Evolutionary conservation across 2,797 vertebrate species (phyloP), one percentile per base, ranked within the genome.

Genomic region (Anguilla pacifica): DNA sequence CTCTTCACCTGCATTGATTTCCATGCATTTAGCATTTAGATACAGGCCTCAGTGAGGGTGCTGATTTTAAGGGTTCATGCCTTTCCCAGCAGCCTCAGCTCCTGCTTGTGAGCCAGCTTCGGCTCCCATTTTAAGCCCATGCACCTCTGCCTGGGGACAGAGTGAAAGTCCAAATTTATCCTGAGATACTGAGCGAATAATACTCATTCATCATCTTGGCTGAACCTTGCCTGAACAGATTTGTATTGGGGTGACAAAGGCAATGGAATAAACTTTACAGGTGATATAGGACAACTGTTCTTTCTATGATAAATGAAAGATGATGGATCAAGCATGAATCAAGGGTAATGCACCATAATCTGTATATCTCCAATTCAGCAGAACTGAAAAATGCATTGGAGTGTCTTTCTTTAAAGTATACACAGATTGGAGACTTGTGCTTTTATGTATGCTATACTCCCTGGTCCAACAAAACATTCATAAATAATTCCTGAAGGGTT

Each of bases 131-230:
- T 79, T 79, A 43, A 39, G 74, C 39, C 74, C 74, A 6, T 2
- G 10, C 35, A 39, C 35, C 74, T 79, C 35, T 46, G 35, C 46
- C 13, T 43, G 79, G 74, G 35, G 11, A 15, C 35, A 17, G 13
- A 43, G 31, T 77, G 19, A 77, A 82, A 82, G 79, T 46, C 46
- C 46, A 51, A n/a, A 82, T 82, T 49, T n/a, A 82, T 82, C 79
- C 79, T n/a, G 19, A 25, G 46, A 82, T 49, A 49, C 2, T 51
- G 79, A 51, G 22, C 22, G 25, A 43, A 46, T 81, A 28, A 82
- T 10, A 25, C 43, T 49, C 11, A 82, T 49, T 82, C 46, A 82
- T 82, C 79, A 82, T 28, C 64, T 70, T 28, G 64, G 6, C 64
- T 70, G 64, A 70, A 59, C 46, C 43, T 25, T 9, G 43, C 39